phyloP scores from a whole-genome alignment of 2,797 vertebrate genomes.

The Xyrichtys novacula region DNA sequence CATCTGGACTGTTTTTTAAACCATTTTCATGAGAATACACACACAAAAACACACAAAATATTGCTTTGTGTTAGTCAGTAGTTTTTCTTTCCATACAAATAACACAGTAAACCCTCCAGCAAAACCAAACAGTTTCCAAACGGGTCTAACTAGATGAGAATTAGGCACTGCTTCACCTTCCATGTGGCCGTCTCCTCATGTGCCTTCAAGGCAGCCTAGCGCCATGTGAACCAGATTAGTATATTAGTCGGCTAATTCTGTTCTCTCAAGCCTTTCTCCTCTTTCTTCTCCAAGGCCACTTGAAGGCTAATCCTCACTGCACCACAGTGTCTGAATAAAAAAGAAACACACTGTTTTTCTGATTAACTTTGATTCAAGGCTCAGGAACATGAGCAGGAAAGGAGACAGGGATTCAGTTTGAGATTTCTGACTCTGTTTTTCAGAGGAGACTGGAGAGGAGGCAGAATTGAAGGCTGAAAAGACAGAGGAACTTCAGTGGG shows the following conservation, averaged over 20 bases:
- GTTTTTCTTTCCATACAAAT: conserved; percentile 40
- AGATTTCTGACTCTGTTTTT: neutral
- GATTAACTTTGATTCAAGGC: conserved; percentile 30
- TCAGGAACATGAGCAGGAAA: conserved; percentile 4
- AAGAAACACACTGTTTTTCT: conserved; percentile 9
- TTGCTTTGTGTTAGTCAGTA: neutral
- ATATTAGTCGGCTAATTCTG: conserved; percentile 74
- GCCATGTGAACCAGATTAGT: conserved; percentile 76
- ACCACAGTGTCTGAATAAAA: conserved; percentile 26
- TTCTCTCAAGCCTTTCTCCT: conserved; percentile 51
- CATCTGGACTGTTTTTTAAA: no score
- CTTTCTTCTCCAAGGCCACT: conserved; percentile 33
- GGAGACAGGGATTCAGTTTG: neutral
- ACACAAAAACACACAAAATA: neutral
- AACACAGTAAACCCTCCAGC: conserved; percentile 15
- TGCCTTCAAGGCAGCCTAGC: conserved; percentile 44
- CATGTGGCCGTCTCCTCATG: conserved; percentile 21
- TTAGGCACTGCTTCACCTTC: conserved; percentile 36
- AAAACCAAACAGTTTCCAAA: conserved; percentile 40
- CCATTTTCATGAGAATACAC: neutral
- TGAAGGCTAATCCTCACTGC: conserved; percentile 56
- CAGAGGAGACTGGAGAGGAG: conserved; percentile 5
- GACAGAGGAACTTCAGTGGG: conserved; percentile 1
- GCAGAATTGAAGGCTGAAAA: neutral
- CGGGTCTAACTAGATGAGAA: conserved; percentile 19